A percentile compares a stretch with the other conserved stretches of the same genome.
phyloP scores from a whole-genome alignment of 2,113 vertebrate species.

The Panthera tigris region DNA sequence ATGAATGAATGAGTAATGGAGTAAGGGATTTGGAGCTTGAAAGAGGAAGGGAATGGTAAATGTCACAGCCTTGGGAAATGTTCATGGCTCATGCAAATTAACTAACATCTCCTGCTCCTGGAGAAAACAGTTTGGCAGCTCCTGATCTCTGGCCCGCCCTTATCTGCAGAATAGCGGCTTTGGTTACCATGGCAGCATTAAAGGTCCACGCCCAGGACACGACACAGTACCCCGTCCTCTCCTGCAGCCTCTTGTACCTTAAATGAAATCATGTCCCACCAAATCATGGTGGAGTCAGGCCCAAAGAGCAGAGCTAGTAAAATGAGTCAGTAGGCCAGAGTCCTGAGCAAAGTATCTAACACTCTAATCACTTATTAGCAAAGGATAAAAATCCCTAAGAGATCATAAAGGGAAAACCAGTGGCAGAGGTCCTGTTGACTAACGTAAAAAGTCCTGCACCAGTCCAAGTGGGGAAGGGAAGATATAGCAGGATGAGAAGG shows the following conservation, averaged over 20 bases:
- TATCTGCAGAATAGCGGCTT: background rate
- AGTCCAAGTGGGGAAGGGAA: no score
- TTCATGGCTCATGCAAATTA: background rate
- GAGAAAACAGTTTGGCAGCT: background rate
- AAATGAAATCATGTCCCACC: background rate
- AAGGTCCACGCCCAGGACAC: background rate
- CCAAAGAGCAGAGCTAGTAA: background rate
- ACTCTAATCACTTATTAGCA: background rate
- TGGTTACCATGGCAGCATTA: background rate
- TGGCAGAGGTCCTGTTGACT: background rate
- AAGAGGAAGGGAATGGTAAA: background rate
- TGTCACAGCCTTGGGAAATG: background rate
- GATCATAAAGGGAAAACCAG: background rate
- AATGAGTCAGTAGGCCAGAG: background rate
- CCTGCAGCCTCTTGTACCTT: background rate
- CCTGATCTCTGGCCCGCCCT: background rate
- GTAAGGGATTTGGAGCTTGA: background rate
- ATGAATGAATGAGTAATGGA: background rate
- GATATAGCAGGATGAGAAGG: background rate
- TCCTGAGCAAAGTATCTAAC: background rate
- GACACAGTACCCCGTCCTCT: background rate
- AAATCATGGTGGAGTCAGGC: background rate
- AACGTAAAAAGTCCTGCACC: background rate
- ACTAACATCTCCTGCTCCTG: background rate
- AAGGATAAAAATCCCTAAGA: background rate